A percentile compares a stretch with the other conserved stretches of the same genome.
These are phyloP conservation scores for Camponotus floridanus DNA, from an alignment of 1,140 invertebrate genomes.

Conservation along the genomic window DNA sequence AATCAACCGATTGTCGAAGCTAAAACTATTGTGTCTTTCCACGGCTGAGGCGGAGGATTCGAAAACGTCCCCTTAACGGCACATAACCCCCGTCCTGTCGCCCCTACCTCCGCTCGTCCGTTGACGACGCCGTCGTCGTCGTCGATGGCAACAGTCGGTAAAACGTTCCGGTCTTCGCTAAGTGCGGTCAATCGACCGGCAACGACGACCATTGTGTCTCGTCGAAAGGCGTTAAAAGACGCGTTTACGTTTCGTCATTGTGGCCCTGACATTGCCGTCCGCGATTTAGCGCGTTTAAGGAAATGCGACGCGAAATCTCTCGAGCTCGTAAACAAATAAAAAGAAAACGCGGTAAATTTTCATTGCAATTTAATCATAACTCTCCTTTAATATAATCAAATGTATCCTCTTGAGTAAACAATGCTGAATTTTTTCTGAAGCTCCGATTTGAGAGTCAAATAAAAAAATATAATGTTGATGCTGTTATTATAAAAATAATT, in stretches of 20 bases:
- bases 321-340: not conserved
- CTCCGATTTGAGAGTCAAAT: slow-evolving; percentile 28
- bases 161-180: slow-evolving; percentile 67
- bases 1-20: slow-evolving; percentile 83
- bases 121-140: slow-evolving; percentile 53
- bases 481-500: slow-evolving; percentile 46
- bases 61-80: slow-evolving; percentile 67
- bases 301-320: slow-evolving; percentile 34
- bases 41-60: slow-evolving; percentile 33
- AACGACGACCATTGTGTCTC: slow-evolving; percentile 81
- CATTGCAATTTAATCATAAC: not conserved
- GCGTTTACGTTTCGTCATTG: slow-evolving; percentile 74
- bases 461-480: not conserved
- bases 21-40: slow-evolving; percentile 82
- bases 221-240: slow-evolving; percentile 79
- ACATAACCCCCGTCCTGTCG: slow-evolving; percentile 2
- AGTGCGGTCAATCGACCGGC: slow-evolving; percentile 82
- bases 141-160: slow-evolving; percentile 55
- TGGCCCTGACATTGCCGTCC: slow-evolving; percentile 41
- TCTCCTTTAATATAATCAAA: slow-evolving; percentile 5
- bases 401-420: not conserved
- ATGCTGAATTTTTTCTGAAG: slow-evolving; percentile 5
- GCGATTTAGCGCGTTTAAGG: slow-evolving; percentile 60
- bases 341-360: not conserved
- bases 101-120: slow-evolving; percentile 16